Conservation (phyloP, 2,113 vertebrate species). For the Pseudopodoces humilis region DNA sequence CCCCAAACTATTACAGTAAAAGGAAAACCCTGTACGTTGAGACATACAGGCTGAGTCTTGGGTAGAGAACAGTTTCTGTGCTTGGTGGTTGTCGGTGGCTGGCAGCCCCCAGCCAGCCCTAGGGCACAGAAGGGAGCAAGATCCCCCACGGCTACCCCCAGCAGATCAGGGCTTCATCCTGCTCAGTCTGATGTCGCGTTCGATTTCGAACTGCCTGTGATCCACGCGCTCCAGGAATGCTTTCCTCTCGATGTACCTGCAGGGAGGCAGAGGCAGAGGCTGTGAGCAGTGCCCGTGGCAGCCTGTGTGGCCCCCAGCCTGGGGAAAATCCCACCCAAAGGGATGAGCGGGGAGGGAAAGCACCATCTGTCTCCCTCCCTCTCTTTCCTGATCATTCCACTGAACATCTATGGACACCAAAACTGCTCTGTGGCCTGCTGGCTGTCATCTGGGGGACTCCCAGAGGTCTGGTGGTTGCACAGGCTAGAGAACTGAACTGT, state of each 20-base stretch:
- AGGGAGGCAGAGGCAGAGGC: not conserved
- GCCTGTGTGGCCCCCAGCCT: not conserved
- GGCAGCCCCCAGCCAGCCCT: not conserved
- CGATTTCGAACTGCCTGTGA: slow-evolving; percentile 92
- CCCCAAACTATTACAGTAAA: slow-evolving; percentile 51
- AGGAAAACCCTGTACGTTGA: not conserved
- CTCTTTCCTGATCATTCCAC: not conserved
- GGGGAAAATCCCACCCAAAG: rapidly evolving
- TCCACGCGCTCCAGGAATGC: slow-evolving; percentile 96
- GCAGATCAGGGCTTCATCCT: slow-evolving; percentile 89
- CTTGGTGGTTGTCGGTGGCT: not conserved
- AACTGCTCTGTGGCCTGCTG: not conserved
- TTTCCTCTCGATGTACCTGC: slow-evolving; percentile 94
- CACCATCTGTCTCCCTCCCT: not conserved
- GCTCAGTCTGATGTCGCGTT: slow-evolving; percentile 87
- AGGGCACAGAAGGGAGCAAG: not conserved
- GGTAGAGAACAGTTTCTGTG: not conserved
- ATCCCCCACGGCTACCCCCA: not conserved
- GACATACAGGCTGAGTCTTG: slow-evolving; percentile 25
- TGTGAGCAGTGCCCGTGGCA: not conserved
- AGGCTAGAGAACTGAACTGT: not conserved
- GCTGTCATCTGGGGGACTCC: not conserved
- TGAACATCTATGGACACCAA: rapidly evolving
- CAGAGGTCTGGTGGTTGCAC: not conserved
- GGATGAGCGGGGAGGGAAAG: not conserved